Base-by-base conservation (phyloP, 2,888 invertebrate species). In the Andrena bucephala region DNA sequence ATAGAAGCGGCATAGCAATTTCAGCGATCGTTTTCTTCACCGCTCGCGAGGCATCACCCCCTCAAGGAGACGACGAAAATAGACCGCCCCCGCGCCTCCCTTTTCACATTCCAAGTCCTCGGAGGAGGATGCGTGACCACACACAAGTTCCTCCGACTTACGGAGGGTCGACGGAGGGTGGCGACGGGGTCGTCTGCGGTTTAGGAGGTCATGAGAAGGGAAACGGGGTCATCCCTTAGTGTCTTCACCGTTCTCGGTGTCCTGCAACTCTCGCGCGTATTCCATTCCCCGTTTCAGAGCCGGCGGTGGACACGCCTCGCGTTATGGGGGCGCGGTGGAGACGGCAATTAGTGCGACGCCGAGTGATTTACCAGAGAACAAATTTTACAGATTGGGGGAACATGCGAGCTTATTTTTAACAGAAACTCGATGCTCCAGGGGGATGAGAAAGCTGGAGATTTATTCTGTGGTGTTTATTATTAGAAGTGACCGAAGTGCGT, bases 121-220 rank as follows among this genome's bases (percentile, higher is more conserved):
- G 42, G 75, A 77, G 48, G 36, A 72, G 77, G 76, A 76, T 86
- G 81, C 87, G 85, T 85, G 89, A 88, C 89, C 89, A 84, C 84
- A 76, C 90, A 76, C 89, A 88, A 89, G 83, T 76, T 81, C 76
- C 68, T 71, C 54, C 71, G 74, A 69, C 76, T 77, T 87, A 77
- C 42, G 83, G 77, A 83, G 85, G 83, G 83, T 81, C 80, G 81
- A 48, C 36, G 63, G 50, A 84, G 82, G 78, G 81, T 73, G 60
- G 73, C 50, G 72, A 50, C 76, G 79, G 57, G 73, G 79, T 59
- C 68, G 85, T 68, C 71, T 77, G 78, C 77, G 85, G 84, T 84
- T 87, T 89, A 80, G 85, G 87, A 89, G 91, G 91, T 92, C 92
- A 90, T 91, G 92, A 87, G 92, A 92, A 92, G 91, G 92, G 92